A percentile compares a stretch with the other conserved stretches of the same genome.
Conservation (phyloP, 2,888 invertebrate genomes). For the Eilema sororculum region DNA sequence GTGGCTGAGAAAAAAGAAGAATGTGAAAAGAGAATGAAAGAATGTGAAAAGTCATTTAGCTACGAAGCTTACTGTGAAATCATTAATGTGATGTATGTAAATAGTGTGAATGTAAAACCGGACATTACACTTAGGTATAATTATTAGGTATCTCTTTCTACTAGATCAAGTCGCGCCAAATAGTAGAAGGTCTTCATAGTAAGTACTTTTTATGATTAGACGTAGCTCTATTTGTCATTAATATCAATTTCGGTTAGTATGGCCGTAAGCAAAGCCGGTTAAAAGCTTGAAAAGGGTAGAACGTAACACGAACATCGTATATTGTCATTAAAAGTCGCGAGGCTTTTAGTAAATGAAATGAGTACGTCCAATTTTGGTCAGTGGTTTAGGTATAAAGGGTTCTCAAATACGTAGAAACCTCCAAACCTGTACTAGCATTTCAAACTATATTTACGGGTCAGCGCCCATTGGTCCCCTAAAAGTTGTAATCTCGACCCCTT, state of each 20-base stretch:
- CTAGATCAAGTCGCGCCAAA: background rate
- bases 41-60: no score
- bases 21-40: no score
- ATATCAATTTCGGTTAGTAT: background rate
- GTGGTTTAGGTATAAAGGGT: background rate
- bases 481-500: no score
- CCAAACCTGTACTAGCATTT: background rate
- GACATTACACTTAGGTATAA: background rate
- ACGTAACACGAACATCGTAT: background rate
- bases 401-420: background rate
- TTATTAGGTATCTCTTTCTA: background rate
- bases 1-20: no score
- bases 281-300: constrained; percentile 1
- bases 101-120: no score
- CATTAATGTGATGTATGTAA: no score
- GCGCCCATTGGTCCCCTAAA: no score
- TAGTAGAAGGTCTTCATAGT: background rate
- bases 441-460: no score
- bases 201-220: background rate
- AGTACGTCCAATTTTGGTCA: constrained; percentile 1
- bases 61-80: no score
- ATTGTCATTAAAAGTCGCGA: constrained; percentile 4
- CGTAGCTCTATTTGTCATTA: background rate
- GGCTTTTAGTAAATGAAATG: constrained; percentile 5
- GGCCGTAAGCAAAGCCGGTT: background rate